Evolutionary conservation across 2,113 vertebrate species (phyloP), one percentile per base, ranked within the genome.

Genomic region (Erinaceus europaeus): DNA sequence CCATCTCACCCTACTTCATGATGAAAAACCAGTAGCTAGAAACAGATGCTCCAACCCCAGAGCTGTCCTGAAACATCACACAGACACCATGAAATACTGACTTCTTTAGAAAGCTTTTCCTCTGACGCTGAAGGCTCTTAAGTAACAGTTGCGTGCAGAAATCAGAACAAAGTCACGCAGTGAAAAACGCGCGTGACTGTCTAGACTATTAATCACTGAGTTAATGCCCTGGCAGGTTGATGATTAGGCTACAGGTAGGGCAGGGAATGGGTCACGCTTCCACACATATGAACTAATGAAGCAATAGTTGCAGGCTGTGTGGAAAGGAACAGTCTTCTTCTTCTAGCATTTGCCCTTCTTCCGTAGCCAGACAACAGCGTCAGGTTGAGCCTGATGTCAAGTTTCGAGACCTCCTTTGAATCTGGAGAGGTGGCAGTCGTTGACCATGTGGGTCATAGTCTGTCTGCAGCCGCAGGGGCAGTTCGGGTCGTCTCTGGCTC

Each of bases 41-140:
- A 79, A 68, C 59, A 93, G 65, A 84, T 82, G 55, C 27, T 94
- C 42, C 21, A 27, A 84, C 59, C n/a, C 23, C 72, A 38, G 86
- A 90, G 61, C 72, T 71, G 75, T n/a, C 82, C 32, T 72, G 67
- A 89, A 90, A 68, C 59, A 81, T 65, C 46, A 38, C 5, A 44
- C 29, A 84, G n/a, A 80, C 86, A 34, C 21, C 21, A 72, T 57
- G 59, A 84, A 65, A 61, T 86, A 64, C 80, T 75, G 44, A 42
- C 44, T 68, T 74, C 2, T 62, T 55, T 29, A 62, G 21, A 14
- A 32, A 71, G 59, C 77, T 84, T 55, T 34, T 9, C 69, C 75
- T 82, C 71, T 23, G 34, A 61, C 62, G 57, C 61, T 71, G 10
- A 5, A 40, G 13, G 20, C 20, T 72, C 12, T 65, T 38, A 40